Percentiles rank a stretch among this genome's conserved stretches.
These are phyloP conservation scores for Epistrophe eligans DNA, from an alignment of 2,888 invertebrate species.

Conservation along the genomic window DNA sequence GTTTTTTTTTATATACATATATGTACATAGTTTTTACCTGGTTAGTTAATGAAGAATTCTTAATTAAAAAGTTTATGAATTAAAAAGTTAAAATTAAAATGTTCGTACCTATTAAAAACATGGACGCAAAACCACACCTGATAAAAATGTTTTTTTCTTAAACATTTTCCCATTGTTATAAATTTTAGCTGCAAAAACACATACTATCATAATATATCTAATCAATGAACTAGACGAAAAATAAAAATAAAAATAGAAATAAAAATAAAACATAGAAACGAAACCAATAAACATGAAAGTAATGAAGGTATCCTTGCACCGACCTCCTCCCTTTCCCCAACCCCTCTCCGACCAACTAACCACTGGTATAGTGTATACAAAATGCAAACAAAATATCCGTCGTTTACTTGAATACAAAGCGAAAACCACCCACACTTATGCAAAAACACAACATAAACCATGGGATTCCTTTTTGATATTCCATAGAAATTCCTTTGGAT, in stretches of 20 bases:
- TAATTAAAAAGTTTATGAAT: too few species aligned
- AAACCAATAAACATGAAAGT: slow-evolving; percentile 25
- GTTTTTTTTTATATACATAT: too few species aligned
- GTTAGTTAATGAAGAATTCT: too few species aligned
- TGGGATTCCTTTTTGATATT: neutral
- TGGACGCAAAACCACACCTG: too few species aligned
- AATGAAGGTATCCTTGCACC: neutral
- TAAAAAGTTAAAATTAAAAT: too few species aligned
- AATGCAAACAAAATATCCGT: slow-evolving; percentile 12
- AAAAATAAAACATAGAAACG: slow-evolving; percentile 30
- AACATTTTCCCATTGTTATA: too few species aligned
- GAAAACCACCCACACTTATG: slow-evolving; percentile 27
- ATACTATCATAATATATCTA: slow-evolving; percentile 20
- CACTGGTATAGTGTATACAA: too few species aligned
- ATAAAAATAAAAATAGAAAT: neutral
- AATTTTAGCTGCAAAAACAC: neutral
- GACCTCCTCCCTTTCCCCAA: neutral
- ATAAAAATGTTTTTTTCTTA: too few species aligned
- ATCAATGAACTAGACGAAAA: too few species aligned
- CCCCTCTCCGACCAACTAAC: too few species aligned
- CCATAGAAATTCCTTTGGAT: neutral
- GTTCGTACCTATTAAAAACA: too few species aligned
- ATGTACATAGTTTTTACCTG: too few species aligned
- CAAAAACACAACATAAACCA: slow-evolving; percentile 15
- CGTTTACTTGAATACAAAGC: slow-evolving; percentile 20